Conservation (phyloP, 2,113 vertebrate species). For the Salminus brasiliensis region DNA sequence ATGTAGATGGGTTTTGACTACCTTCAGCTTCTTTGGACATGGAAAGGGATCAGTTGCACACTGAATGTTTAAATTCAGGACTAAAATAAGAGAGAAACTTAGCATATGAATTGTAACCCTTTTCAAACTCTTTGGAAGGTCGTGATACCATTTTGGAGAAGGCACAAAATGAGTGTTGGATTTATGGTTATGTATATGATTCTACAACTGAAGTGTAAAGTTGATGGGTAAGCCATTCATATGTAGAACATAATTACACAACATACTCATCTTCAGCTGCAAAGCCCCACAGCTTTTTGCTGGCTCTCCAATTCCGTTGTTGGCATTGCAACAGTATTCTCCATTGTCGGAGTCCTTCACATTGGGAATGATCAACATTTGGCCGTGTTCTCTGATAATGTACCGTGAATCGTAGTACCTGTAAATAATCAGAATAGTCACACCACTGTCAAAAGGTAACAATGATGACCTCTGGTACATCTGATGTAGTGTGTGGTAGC, state of each 20-base stretch:
- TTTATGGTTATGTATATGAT: slow-evolving; percentile 8
- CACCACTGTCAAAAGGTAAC: neutral
- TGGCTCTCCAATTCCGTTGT: slow-evolving; percentile 86
- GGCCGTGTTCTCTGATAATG: slow-evolving; percentile 86
- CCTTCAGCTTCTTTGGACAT: no score
- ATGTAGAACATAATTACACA: neutral
- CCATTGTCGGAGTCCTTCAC: slow-evolving; percentile 91
- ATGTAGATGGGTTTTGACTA: no score
- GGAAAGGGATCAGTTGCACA: no score
- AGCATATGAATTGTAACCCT: no score
- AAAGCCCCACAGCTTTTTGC: slow-evolving; percentile 93
- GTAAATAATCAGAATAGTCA: slow-evolving; percentile 23
- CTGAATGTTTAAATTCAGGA: no score
- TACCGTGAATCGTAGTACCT: slow-evolving; percentile 92
- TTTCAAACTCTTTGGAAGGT: neutral
- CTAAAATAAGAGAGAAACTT: no score
- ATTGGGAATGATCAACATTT: slow-evolving; percentile 89
- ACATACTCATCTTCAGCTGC: slow-evolving; percentile 99
- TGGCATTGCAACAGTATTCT: slow-evolving; percentile 91
- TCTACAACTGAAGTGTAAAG: neutral
- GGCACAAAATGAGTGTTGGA: neutral
- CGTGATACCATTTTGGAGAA: neutral
- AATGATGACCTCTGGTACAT: neutral
- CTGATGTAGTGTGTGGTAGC: neutral
- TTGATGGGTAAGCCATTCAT: neutral